These are phyloP conservation scores for Germaria angustata DNA, from an alignment of 2,888 invertebrate species.

Conservation along the genomic window DNA sequence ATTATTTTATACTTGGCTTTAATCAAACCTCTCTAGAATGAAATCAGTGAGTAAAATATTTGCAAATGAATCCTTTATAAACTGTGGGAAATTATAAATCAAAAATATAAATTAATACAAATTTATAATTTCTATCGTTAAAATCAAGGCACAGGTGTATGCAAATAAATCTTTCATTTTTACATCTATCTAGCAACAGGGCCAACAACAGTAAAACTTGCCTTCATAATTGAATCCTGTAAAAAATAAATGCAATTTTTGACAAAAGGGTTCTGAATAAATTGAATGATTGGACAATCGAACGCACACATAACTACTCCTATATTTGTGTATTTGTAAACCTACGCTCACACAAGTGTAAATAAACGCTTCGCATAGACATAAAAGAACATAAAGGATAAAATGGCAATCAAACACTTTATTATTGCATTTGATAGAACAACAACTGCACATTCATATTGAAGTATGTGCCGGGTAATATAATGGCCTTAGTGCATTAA, in stretches of 20 bases:
- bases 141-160: not conserved
- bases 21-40: too few relatives aligned
- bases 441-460: not conserved
- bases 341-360: not conserved
- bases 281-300: not conserved
- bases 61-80: too few relatives aligned
- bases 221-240: constrained; percentile 10
- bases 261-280: constrained; percentile 8
- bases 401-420: not conserved
- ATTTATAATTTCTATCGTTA: not conserved
- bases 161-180: too few relatives aligned
- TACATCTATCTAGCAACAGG: not conserved
- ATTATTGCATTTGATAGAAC: not conserved
- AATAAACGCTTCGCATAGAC: not conserved
- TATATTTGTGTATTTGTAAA: too few relatives aligned
- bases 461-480: not conserved
- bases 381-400: not conserved
- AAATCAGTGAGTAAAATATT: too few relatives aligned
- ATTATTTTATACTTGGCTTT: too few relatives aligned
- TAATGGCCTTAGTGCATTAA: not conserved
- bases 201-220: not conserved
- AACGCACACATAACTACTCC: not conserved
- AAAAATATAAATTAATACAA: too few relatives aligned
- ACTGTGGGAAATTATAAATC: too few relatives aligned
- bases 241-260: constrained; percentile 18